These are phyloP conservation scores for Miichthys miiuy DNA, from an alignment of 2,797 vertebrate species.

Conservation along the genomic window DNA sequence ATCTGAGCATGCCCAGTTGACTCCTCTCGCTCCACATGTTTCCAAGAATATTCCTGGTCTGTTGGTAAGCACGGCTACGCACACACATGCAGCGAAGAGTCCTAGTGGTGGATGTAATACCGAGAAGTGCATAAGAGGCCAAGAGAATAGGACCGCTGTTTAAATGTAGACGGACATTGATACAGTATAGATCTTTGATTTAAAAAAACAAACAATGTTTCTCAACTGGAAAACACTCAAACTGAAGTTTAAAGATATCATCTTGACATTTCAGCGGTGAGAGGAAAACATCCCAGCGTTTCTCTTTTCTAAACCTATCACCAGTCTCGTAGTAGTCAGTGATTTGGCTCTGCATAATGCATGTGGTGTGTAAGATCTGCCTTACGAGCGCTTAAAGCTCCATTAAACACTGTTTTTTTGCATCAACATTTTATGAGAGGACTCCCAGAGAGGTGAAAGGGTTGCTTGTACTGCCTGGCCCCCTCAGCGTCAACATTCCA, in stretches of 20 bases:
- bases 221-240: neutral
- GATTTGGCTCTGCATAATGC: conserved; percentile 11
- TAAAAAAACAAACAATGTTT: neutral
- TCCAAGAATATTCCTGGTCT: conserved; percentile 63
- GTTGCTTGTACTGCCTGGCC: conserved; percentile 1
- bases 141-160: conserved; percentile 3
- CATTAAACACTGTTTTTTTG: conserved; percentile 34
- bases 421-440: conserved; percentile 46
- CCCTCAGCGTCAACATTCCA: conserved; percentile 7
- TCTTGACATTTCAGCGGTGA: neutral
- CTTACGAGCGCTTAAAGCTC: conserved; percentile 15
- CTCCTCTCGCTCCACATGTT: conserved; percentile 62
- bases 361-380: neutral
- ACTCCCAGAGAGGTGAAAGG: conserved; percentile 23
- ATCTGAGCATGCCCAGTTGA: conserved; percentile 68
- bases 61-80: conserved; percentile 57
- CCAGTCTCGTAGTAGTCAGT: neutral
- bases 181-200: neutral
- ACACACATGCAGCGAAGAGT: conserved; percentile 13
- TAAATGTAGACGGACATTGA: conserved; percentile 9
- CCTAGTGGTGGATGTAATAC: conserved; percentile 17
- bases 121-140: conserved; percentile 16
- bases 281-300: neutral
- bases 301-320: neutral
- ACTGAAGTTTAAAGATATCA: neutral